These are phyloP conservation scores for Aporophyla nigra DNA, from an alignment of 2,888 invertebrate genomes.

Conservation along the genomic window DNA sequence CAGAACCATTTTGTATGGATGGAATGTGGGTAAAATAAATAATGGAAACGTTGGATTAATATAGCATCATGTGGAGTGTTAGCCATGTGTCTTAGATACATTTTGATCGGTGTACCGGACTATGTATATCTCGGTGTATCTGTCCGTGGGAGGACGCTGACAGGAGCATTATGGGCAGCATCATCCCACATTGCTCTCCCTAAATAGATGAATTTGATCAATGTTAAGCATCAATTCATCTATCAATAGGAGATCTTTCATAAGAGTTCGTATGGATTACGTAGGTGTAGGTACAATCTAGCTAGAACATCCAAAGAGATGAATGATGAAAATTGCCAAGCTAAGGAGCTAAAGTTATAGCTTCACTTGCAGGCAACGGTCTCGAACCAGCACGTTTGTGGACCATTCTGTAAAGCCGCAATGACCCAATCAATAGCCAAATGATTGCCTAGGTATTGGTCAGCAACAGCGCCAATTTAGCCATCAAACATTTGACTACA, in stretches of 20 bases:
- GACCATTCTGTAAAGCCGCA: background rate
- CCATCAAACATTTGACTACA: too few relatives aligned
- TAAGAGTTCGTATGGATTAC: background rate
- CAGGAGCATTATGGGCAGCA: background rate
- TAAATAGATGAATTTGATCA: background rate
- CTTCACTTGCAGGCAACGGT: background rate
- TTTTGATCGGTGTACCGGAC: conserved; percentile 16
- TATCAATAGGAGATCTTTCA: background rate
- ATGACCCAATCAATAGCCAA: background rate
- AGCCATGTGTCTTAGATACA: conserved; percentile 38
- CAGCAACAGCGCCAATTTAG: background rate
- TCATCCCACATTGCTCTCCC: conserved; percentile 5
- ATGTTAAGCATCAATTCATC: conserved; percentile 14
- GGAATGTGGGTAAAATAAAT: conserved; percentile 65
- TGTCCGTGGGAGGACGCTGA: conserved; percentile 34
- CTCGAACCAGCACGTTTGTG: background rate
- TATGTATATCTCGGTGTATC: background rate
- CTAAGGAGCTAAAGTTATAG: background rate
- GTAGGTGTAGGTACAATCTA: background rate
- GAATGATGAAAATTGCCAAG: background rate
- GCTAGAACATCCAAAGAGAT: background rate
- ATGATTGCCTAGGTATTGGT: background rate
- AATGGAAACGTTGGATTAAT: conserved; percentile 61
- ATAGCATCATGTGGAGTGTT: conserved; percentile 34
- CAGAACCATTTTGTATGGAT: conserved; percentile 53